Evolutionary conservation across 2,888 invertebrate species (phyloP), one percentile per base, ranked within the genome.

Genomic region (Spodoptera littoralis): DNA sequence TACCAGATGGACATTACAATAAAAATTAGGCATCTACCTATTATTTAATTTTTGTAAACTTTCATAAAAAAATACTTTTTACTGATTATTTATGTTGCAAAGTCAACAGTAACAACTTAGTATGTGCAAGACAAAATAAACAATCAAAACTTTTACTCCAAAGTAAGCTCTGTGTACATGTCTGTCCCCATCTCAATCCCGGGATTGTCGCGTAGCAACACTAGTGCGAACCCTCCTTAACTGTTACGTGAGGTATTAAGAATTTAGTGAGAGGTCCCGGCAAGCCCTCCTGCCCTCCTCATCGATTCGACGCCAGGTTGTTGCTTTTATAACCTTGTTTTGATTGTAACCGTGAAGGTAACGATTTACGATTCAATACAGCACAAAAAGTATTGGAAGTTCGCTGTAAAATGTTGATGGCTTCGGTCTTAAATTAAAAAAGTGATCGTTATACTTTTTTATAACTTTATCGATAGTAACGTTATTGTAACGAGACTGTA

Each of bases 221-320:
- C 79, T 79, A 79, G 61, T 59, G 85, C 88, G 88, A 88, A 84
- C 87, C 89, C 88, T 90, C 91, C 92, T 91, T 85, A 87, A 88
- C 90, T 85, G 92, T 92, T 93, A 93, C 93, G 94, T 94, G 93
- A 91, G 93, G 94, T 93, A 93, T 94, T 94, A 94, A 92, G 92
- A 93, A 94, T 94, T 94, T 92, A 94, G 92, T 84, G 87, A 84
- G 82, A 84, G 84, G 83, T 82, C 83, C 78, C 79, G 81, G 80
- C 83, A 74, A 82, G 83, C 84, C 80, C 82, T 79, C 69, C 66
- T 77, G 83, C 84, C 80, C 82, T 79, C 69, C 66, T 77, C 83
- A 84, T 83, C 83, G 84, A 81, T 84, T 77, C 74, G 27, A 56
- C 55, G 74, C 57, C 73, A 73, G 76, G 73, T 76, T 79, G 66